Evolutionary conservation across 2,113 vertebrate genomes (phyloP).

Genomic region (Athene cunicularia): DNA sequence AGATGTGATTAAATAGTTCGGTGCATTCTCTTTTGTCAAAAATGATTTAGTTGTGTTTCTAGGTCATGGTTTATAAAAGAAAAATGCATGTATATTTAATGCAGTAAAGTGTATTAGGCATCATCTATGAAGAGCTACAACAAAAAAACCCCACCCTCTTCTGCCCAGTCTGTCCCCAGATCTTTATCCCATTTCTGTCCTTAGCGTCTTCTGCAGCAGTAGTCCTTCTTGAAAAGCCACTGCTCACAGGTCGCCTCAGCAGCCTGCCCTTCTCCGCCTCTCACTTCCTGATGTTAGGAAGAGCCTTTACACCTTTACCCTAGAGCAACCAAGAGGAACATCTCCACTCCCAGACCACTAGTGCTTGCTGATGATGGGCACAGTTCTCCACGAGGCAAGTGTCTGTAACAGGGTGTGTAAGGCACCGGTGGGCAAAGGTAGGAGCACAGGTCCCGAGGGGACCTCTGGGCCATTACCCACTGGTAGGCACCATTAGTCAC

Average conservation of each 20-base stretch:
- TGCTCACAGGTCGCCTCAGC: not conserved
- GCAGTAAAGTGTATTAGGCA: not conserved
- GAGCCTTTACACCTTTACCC: not conserved
- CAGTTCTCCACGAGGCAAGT: not conserved
- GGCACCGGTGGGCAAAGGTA: not conserved
- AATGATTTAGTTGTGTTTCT: constrained; percentile 32
- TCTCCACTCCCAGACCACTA: not conserved
- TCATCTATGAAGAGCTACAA: not conserved
- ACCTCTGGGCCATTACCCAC: not conserved
- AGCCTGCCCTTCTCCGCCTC: not conserved
- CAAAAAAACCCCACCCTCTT: not conserved
- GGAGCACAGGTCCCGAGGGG: not conserved
- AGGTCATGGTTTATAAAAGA: constrained; percentile 14
- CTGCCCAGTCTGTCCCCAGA: not conserved
- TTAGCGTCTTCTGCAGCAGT: not conserved
- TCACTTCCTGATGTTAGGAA: accelerated
- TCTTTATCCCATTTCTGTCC: not conserved
- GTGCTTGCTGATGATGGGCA: not conserved
- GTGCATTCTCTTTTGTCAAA: constrained; percentile 8
- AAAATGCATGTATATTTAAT: not conserved
- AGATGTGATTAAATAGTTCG: constrained; percentile 28
- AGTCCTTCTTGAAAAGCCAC: not conserved
- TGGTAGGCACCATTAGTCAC: not conserved
- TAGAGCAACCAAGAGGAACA: not conserved
- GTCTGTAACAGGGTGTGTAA: not conserved